phyloP scores from a whole-genome alignment of 2,797 vertebrate species.

The Sebastes vulpes region DNA sequence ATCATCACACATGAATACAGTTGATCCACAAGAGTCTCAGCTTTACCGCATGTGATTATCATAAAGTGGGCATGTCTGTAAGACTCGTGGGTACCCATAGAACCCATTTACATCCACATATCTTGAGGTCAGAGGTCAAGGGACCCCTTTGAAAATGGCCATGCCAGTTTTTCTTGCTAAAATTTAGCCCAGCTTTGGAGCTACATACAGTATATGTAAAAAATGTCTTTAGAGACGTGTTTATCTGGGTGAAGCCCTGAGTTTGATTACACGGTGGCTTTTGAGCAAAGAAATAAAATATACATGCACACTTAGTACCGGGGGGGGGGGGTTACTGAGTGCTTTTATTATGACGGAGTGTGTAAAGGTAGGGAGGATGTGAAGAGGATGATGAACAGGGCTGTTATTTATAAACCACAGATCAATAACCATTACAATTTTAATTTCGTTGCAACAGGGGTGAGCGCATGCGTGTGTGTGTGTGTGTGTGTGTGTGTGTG shows the following conservation, averaged over 20 bases:
- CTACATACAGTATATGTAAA: no score
- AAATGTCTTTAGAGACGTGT: no score
- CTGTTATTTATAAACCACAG: slow-evolving; percentile 41
- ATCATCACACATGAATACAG: no score
- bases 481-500: background rate
- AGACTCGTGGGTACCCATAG: no score
- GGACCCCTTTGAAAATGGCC: no score
- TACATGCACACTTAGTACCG: background rate
- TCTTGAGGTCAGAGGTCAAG: no score
- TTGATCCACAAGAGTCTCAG: no score
- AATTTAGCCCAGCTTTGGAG: no score
- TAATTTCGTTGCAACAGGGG: slow-evolving; percentile 10
- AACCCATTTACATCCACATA: no score
- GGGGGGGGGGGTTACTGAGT: background rate
- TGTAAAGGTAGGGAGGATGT: background rate
- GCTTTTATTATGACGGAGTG: background rate
- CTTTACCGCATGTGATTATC: no score
- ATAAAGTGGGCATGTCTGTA: no score
- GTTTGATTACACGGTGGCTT: background rate
- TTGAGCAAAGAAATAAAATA: background rate
- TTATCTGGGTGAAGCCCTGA: background rate
- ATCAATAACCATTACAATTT: slow-evolving; percentile 66
- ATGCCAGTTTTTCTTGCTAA: no score
- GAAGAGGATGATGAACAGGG: slow-evolving; percentile 15
- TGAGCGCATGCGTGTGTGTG: background rate